Conservation (phyloP, 2,888 invertebrate species). For the Zygaena filipendulae region DNA sequence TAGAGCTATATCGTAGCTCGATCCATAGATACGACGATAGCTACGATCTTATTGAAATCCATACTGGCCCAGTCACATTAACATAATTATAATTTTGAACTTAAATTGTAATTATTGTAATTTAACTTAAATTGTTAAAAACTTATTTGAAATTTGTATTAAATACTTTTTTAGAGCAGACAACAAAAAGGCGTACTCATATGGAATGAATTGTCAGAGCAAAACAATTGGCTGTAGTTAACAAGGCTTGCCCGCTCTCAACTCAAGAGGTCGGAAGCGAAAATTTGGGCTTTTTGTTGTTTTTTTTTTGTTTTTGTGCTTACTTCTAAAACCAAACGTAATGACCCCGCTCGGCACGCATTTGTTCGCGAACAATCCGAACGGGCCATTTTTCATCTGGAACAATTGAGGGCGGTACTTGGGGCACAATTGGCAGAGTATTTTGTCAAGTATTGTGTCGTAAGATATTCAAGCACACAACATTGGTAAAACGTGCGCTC, state of each 20-base stretch:
- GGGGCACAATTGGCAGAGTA: conserved; percentile 63
- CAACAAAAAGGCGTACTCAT: too few species aligned
- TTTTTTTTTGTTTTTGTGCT: conserved; percentile 60
- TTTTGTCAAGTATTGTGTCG: conserved; percentile 66
- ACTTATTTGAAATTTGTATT: too few species aligned
- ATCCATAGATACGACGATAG: too few species aligned
- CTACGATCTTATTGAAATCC: too few species aligned
- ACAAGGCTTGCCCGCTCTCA: conserved; percentile 33
- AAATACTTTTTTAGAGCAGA: too few species aligned
- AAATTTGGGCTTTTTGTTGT: conserved; percentile 49
- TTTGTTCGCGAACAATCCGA: conserved; percentile 66
- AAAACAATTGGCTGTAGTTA: conserved; percentile 43
- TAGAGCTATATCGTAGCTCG: too few species aligned
- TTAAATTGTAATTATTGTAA: too few species aligned
- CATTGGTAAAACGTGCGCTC: conserved; percentile 55
- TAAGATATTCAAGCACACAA: conserved; percentile 35
- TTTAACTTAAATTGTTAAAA: too few species aligned
- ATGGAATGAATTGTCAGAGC: conserved; percentile 30
- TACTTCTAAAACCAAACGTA: conserved; percentile 64
- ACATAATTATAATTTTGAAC: too few species aligned
- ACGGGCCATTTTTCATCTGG: conserved; percentile 65
- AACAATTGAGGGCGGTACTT: conserved; percentile 66
- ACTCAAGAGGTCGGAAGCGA: conserved; percentile 48
- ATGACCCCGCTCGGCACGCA: conserved; percentile 65
- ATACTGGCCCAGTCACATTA: too few species aligned